Evolutionary conservation across 1,140 invertebrate species (phyloP), one percentile per base, ranked within the genome.

Genomic region (Papilio xuthus): DNA sequence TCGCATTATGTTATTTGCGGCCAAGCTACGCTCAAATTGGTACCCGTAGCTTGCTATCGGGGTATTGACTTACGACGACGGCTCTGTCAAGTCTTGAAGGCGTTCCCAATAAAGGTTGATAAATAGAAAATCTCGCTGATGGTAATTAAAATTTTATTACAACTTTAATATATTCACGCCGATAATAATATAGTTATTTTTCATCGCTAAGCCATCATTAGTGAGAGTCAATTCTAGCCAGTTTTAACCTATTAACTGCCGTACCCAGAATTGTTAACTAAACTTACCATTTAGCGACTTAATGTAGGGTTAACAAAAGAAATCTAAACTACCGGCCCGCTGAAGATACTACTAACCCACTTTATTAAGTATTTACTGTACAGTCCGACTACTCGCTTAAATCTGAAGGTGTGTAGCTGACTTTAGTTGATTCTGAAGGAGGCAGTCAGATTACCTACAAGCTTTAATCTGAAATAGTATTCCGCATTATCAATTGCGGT

Each of bases 1-100:
- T 88, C 85, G 79, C 83, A 84, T 86, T 85, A 85, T 76, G 76
- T 85, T 86, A 84, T 86, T 85, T 84, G 82, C 77, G 60, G 78
- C 77, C 41, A 81, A 79, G 60, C 79, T 53, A 78, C 74, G 74
- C 74, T 76, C 76, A 79, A 82, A 81, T 85, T 82, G 81, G 82
- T 81, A 79, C 80, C 79, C 70, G 75, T 78, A 75, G 69, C 78
- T 56, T 28, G 70, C 74, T 76, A 60, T 60, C 73, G 50, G 10
- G 32, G 42, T 60, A 56, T 69, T 82, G 80, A 81, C 71, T 82
- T 82, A 82, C 79, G 70, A 70, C 75, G 71, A 75, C 67, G 53
- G 47, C 72, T 26, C 70, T 73, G 77, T 80, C 77, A 74, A 76
- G 73, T 77, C 70, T 67, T 76, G 20, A 78, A 73, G 63, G 77